phyloP scores from a whole-genome alignment of 1,140 invertebrate species.

The Hesperophylax magnus region DNA sequence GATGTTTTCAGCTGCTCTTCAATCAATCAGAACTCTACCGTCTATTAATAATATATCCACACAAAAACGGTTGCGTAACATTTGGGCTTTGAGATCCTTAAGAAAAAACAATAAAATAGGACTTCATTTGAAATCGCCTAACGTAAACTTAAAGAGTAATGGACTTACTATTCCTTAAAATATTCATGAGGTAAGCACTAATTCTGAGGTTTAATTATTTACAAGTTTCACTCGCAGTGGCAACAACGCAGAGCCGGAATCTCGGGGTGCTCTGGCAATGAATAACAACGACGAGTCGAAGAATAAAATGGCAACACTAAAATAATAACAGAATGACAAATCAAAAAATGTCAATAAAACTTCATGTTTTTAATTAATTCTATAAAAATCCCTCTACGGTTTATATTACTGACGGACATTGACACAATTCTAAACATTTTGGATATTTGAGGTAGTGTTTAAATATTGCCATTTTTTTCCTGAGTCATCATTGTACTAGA shows the following conservation, averaged over 20 bases:
- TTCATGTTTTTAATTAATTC: too few species aligned
- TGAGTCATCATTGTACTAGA: not conserved
- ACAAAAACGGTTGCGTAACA: conserved; percentile 28
- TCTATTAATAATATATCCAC: not conserved
- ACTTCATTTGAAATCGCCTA: conserved; percentile 17
- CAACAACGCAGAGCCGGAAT: not conserved
- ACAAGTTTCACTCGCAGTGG: not conserved
- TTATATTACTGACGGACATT: too few species aligned
- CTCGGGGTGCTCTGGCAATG: not conserved
- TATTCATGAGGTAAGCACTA: conserved; percentile 45
- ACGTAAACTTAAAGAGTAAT: conserved; percentile 8
- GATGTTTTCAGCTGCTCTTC: not conserved
- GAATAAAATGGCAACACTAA: too few species aligned
- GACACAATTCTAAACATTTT: too few species aligned
- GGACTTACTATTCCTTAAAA: conserved; percentile 26
- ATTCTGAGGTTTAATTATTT: conserved; percentile 29
- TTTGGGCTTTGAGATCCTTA: conserved; percentile 52
- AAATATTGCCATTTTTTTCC: not conserved
- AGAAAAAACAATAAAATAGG: conserved; percentile 32
- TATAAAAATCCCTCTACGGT: too few species aligned
- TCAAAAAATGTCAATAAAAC: too few species aligned
- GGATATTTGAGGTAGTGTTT: conserved; percentile 3
- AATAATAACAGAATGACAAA: too few species aligned
- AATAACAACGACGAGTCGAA: too few species aligned
- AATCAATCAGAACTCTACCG: conserved; percentile 28